phyloP scores from a whole-genome alignment of 2,888 invertebrate genomes.

The Drosophila subsilvestris region DNA sequence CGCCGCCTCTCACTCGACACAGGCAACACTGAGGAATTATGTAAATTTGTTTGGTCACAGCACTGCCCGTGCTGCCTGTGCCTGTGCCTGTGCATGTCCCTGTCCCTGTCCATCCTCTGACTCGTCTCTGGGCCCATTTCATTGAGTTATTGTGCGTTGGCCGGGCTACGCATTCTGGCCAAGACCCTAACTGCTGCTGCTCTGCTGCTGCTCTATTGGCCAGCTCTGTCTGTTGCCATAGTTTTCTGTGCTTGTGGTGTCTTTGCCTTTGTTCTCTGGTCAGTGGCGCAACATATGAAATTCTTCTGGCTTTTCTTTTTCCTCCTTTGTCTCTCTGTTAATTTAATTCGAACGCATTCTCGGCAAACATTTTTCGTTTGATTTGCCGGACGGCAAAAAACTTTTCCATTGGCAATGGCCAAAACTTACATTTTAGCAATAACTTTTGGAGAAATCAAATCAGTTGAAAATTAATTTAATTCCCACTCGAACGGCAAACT shows the following conservation, averaged over 20 bases:
- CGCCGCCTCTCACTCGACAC: slow-evolving; percentile 11
- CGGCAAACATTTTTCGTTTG: slow-evolving; percentile 25
- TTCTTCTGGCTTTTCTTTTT: slow-evolving; percentile 16
- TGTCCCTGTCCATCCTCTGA: no score
- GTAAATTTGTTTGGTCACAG: slow-evolving; percentile 72
- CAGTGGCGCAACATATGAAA: slow-evolving; percentile 30
- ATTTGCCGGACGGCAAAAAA: slow-evolving; percentile 25
- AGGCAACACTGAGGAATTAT: slow-evolving; percentile 61
- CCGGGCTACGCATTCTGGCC: slow-evolving; percentile 27
- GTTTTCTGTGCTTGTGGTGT: slow-evolving; percentile 17
- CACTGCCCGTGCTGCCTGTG: slow-evolving; percentile 46
- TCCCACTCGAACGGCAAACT: slow-evolving; percentile 66
- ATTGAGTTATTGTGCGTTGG: slow-evolving; percentile 66
- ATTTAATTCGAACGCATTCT: slow-evolving; percentile 43
- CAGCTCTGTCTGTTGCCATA: slow-evolving; percentile 29
- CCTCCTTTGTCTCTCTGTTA: slow-evolving; percentile 12
- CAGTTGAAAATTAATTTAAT: slow-evolving; percentile 79
- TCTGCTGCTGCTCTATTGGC: slow-evolving; percentile 5
- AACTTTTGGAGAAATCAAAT: slow-evolving; percentile 70
- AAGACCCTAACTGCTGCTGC: slow-evolving; percentile 1
- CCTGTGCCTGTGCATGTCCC: no score
- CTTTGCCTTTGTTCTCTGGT: slow-evolving; percentile 15
- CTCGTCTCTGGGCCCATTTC: slow-evolving; percentile 36
- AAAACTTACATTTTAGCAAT: slow-evolving; percentile 47
- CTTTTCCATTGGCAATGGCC: slow-evolving; percentile 29